phyloP scores from a whole-genome alignment of 1,140 invertebrate genomes.

The Drosophila nikananu region DNA sequence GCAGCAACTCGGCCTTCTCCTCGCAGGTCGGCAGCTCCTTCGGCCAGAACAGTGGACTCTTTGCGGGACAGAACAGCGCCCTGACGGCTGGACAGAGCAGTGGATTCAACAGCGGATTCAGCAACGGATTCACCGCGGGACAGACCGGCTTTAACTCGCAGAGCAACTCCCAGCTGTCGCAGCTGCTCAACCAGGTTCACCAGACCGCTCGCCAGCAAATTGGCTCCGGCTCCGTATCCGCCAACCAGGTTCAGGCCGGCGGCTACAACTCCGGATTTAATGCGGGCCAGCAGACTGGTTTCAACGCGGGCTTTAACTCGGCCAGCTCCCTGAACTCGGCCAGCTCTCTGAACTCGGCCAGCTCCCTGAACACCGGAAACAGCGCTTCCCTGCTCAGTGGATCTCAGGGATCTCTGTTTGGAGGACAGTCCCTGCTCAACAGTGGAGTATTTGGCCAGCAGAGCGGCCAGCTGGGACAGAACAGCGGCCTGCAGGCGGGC shows the following conservation, averaged over 20 bases:
- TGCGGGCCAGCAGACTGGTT: neutral
- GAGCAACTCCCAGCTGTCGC: constrained; percentile 43
- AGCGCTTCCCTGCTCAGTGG: constrained; percentile 44
- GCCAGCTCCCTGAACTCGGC: constrained; percentile 53
- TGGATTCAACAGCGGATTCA: constrained; percentile 44
- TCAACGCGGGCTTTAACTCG: constrained; percentile 49
- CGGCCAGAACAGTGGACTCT: constrained; percentile 41
- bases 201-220: constrained; percentile 59
- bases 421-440: constrained; percentile 51
- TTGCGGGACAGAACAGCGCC: constrained; percentile 13
- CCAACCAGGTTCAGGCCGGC: constrained; percentile 37
- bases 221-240: constrained; percentile 22
- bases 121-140: neutral
- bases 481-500: constrained; percentile 35
- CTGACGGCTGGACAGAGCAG: constrained; percentile 28
- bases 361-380: constrained; percentile 42
- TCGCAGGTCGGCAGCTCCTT: constrained; percentile 32
- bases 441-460: constrained; percentile 45
- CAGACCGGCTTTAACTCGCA: constrained; percentile 32
- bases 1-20: constrained; percentile 39
- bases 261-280: constrained; percentile 7
- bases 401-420: constrained; percentile 38
- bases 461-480: constrained; percentile 41
- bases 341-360: constrained; percentile 46
- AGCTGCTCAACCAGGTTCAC: constrained; percentile 65